A percentile compares a stretch with the other conserved stretches of the same genome.
Conservation (phyloP, 1,140 invertebrate genomes). For the Eriocheir sinensis region DNA sequence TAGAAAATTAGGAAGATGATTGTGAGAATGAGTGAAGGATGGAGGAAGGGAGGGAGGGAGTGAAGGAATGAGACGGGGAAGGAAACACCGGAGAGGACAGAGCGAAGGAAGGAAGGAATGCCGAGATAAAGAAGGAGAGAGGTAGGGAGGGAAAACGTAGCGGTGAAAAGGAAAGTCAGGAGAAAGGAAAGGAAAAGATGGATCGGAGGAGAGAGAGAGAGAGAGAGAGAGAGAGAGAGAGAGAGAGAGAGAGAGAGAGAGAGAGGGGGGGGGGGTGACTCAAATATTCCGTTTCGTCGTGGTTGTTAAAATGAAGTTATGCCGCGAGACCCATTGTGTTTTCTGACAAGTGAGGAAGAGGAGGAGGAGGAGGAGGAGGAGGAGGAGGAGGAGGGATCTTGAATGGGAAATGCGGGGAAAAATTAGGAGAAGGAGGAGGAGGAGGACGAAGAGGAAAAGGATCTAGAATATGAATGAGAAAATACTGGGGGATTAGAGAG, state of each 20-base stretch:
- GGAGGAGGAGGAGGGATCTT: background rate
- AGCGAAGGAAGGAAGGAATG: background rate
- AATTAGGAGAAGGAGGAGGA: background rate
- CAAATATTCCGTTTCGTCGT: constrained; percentile 43
- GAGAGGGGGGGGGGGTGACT: background rate
- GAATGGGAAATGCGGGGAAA: no score
- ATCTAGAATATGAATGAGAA: background rate
- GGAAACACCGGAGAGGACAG: no score
- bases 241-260: constrained; percentile 13
- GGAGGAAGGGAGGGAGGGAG: background rate
- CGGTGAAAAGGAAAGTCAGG: background rate
- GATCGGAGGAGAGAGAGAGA: background rate
- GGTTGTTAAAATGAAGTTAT: constrained; percentile 47
- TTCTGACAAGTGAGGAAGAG: background rate
- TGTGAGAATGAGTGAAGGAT: background rate
- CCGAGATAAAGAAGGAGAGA: background rate
- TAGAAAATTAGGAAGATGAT: no score
- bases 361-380: background rate
- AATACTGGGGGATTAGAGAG: background rate
- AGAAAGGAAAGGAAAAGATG: no score
- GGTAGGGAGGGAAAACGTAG: background rate
- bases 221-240: constrained; percentile 32
- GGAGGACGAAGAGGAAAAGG: background rate
- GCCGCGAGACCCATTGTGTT: constrained; percentile 6
- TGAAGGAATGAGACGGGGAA: no score